Evolutionary conservation across 1,140 invertebrate genomes (phyloP).

Genomic region (Cyclina sinensis): DNA sequence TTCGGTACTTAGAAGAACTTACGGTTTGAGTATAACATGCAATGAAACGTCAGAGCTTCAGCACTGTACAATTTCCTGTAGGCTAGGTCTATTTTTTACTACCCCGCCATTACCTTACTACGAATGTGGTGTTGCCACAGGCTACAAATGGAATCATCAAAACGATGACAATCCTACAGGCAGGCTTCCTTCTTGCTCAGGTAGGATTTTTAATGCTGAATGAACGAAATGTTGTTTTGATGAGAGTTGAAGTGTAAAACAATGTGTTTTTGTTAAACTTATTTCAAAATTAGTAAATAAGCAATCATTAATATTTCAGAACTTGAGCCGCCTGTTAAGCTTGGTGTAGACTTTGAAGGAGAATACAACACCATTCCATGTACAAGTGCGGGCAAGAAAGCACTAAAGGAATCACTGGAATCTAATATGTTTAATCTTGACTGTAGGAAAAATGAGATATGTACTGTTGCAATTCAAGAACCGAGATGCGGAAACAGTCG

Average conservation of each 20-base stretch:
- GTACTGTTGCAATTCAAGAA: not conserved
- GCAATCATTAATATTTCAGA: not conserved
- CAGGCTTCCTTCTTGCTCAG: constrained; percentile 41
- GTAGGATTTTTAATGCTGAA: not conserved
- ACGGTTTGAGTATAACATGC: constrained; percentile 27
- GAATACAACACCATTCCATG: constrained; percentile 28
- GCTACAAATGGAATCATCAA: constrained; percentile 59
- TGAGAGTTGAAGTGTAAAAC: not conserved
- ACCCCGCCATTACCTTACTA: constrained; percentile 33
- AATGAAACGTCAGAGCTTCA: not conserved
- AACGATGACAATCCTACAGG: constrained; percentile 27
- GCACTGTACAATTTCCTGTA: constrained; percentile 28
- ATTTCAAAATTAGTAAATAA: not conserved
- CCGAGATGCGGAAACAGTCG: not conserved
- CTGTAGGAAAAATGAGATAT: not conserved
- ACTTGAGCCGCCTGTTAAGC: not conserved
- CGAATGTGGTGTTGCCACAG: constrained; percentile 45
- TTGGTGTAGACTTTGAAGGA: not conserved
- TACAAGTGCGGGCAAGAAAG: not conserved
- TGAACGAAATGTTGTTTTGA: not conserved
- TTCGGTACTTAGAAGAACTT: not conserved
- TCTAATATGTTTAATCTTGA: not conserved
- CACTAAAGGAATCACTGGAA: not conserved
- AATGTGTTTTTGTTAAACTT: not conserved
- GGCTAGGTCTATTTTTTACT: constrained; percentile 26